phyloP scores from a whole-genome alignment of 2,888 invertebrate genomes.

The Pheosia gnoma region DNA sequence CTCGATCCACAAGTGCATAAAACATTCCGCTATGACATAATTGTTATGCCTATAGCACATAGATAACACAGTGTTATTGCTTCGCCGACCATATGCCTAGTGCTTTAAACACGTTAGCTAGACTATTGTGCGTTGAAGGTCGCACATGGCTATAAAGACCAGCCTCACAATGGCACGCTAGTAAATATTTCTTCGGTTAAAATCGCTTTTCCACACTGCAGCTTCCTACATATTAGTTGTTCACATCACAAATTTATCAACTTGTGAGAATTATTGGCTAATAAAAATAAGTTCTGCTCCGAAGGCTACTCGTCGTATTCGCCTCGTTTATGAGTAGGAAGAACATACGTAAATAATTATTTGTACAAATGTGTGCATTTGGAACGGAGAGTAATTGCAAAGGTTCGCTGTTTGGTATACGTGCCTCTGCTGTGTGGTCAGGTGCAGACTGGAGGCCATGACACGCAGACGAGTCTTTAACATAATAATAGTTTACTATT shows the following conservation, averaged over 20 bases:
- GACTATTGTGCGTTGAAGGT: constrained; percentile 75
- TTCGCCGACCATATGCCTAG: constrained; percentile 48
- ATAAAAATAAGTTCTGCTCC: neutral
- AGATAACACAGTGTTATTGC: constrained; percentile 24
- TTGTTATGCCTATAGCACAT: constrained; percentile 10
- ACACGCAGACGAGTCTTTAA: constrained; percentile 7
- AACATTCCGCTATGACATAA: constrained; percentile 10
- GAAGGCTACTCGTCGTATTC: neutral
- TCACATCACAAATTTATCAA: neutral
- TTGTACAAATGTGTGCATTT: constrained; percentile 26
- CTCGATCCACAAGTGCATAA: constrained; percentile 2
- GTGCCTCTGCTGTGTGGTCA: constrained; percentile 18
- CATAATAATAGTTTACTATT: neutral
- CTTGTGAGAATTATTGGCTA: neutral
- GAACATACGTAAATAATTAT: constrained; percentile 16
- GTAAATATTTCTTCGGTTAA: constrained; percentile 32
- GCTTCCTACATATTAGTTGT: constrained; percentile 25
- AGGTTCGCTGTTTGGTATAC: constrained; percentile 10
- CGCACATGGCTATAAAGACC: constrained; percentile 54
- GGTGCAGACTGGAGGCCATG: constrained; percentile 17
- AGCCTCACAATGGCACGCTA: constrained; percentile 36
- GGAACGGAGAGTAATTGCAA: constrained; percentile 22
- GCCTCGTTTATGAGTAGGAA: constrained; percentile 6
- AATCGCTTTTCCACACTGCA: constrained; percentile 22
- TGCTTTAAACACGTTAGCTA: constrained; percentile 61